Conservation (phyloP, 2,113 vertebrate genomes). For the Neopipo cinnamomea region DNA sequence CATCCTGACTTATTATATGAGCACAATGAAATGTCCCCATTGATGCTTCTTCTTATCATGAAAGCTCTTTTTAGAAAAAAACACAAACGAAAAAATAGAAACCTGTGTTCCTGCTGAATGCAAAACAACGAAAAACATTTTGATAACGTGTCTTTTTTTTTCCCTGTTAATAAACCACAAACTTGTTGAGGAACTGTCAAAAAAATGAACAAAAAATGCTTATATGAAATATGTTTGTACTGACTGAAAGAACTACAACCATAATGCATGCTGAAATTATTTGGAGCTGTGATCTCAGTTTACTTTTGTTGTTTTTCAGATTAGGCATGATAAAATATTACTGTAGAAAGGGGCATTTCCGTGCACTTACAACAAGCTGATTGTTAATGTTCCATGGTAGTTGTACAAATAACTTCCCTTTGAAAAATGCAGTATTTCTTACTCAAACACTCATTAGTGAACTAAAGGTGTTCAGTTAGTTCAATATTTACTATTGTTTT, state of each 20-base stretch:
- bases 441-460: constrained; percentile 71
- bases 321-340: constrained; percentile 82
- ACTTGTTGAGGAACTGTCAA: constrained; percentile 65
- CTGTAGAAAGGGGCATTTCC: constrained; percentile 78
- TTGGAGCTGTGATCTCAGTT: constrained; percentile 80
- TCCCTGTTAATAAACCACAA: constrained; percentile 74
- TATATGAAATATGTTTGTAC: constrained; percentile 72
- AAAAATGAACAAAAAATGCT: constrained; percentile 56
- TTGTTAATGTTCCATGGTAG: constrained; percentile 77
- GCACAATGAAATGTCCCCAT: constrained; percentile 83
- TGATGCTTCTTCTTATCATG: constrained; percentile 78
- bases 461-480: constrained; percentile 71
- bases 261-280: constrained; percentile 84
- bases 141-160: constrained; percentile 77
- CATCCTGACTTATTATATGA: constrained; percentile 78
- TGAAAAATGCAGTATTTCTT: constrained; percentile 73
- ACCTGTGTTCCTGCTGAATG: constrained; percentile 71
- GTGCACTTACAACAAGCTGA: constrained; percentile 77
- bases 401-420: constrained; percentile 78
- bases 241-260: constrained; percentile 77
- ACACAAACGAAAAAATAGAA: constrained; percentile 67
- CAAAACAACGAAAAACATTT: constrained; percentile 78
- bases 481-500: constrained; percentile 74
- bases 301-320: constrained; percentile 79
- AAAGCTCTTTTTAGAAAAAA: constrained; percentile 81